Base-by-base conservation (phyloP, 2,113 vertebrate genomes). In the Notiomystis cincta region DNA sequence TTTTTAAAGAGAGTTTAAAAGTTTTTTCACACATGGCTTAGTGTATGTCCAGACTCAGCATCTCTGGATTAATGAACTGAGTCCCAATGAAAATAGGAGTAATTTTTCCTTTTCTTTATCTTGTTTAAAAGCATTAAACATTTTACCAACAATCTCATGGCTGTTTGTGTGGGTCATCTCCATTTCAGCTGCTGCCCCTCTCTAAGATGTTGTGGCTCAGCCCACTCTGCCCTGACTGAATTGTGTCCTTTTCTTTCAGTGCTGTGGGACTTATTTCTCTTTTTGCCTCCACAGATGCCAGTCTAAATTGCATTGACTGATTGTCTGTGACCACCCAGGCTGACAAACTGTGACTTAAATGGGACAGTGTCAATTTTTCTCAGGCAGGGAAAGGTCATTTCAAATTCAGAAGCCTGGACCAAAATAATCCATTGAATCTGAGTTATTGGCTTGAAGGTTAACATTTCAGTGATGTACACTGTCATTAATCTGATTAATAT, bases 321-420 rank as follows among this genome's bases (percentile, higher is more conserved):
- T 92, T 72, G 82, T 33, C 60, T 93, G 82, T 94, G 78, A 82
- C 85, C 79, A 76, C 82, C 66, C 38, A 61, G 54, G 50, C 79
- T 94, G 96, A 97, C 90, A 96, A 77, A 95, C 71, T 70, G 58
- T 94, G 95, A 97, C 95, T 97, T 96, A 96, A 96, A 92, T 94
- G 85, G 95, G 94, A 90, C 95, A 92, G 58, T 83, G 79, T 90
- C 90, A 92, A 86, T 94, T 97, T 90, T 93, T 88, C 86, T 93
- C 54, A 83, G 94, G 50, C 45, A 54, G 15, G 54, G 75, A 94
- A 96, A 96, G 90, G 94, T 92, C 92, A 86, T 83, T 92, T 93
- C 67, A 83, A 66, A 92, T 77, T 80, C 21, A 5, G 85, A 77
- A 88, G 71, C 58, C 54, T 92, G 54, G 40, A 66, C 58, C 4